Conservation (phyloP, 2,888 invertebrate genomes). For the Apamea anceps region DNA sequence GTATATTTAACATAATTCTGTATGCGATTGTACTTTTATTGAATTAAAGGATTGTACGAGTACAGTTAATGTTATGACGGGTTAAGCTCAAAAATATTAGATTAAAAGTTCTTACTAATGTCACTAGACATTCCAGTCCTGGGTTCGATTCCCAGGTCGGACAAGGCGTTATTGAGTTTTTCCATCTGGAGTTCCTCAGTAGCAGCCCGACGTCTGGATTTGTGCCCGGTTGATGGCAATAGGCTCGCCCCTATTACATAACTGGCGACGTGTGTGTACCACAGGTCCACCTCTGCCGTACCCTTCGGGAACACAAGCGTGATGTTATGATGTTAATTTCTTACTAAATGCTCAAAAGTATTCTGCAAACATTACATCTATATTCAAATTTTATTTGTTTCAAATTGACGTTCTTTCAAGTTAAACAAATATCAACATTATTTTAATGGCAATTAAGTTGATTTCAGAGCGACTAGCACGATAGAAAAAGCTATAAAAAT, state of each 20-base stretch:
- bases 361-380: neutral
- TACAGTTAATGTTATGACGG: neutral
- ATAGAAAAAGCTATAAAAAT: too few species aligned
- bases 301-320: too few species aligned
- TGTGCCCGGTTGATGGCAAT: too few species aligned
- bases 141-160: neutral
- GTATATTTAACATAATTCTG: constrained; percentile 35
- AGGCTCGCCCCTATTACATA: too few species aligned
- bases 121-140: too few species aligned
- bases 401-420: too few species aligned
- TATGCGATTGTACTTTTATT: constrained; percentile 28
- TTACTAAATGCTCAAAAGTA: neutral
- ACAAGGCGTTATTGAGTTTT: neutral
- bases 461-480: too few species aligned
- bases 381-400: too few species aligned
- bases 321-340: neutral
- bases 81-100: neutral
- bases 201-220: neutral
- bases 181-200: neutral
- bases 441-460: too few species aligned
- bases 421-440: too few species aligned
- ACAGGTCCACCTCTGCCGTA: too few species aligned
- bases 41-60: constrained; percentile 20
- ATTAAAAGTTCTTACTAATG: neutral
- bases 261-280: too few species aligned